Evolutionary conservation across 2,797 vertebrate species (phyloP).

Genomic region (Smutsia gigantea): DNA sequence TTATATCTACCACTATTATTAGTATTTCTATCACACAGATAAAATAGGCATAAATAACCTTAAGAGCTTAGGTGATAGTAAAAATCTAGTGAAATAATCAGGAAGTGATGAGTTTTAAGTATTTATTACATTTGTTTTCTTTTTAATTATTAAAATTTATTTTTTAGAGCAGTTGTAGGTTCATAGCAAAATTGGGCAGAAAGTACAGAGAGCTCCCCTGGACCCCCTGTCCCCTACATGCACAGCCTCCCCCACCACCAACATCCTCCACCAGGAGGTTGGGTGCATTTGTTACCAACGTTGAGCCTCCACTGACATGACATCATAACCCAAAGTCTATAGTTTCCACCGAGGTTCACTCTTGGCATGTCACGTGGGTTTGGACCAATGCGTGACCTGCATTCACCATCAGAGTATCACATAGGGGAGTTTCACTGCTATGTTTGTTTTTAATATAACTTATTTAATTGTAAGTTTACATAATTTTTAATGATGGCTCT

Average conservation of each 20-base stretch:
- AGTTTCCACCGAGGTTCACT: not conserved
- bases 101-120: not conserved
- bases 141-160: not conserved
- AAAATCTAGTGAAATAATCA: not conserved
- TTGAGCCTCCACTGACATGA: fast-evolving
- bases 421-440: not conserved
- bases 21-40: fast-evolving
- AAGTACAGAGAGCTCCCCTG: not conserved
- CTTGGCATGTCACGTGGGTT: fast-evolving
- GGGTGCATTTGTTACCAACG: fast-evolving
- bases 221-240: fast-evolving
- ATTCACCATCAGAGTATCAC: fast-evolving
- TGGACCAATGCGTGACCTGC: fast-evolving
- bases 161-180: not conserved
- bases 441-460: not conserved
- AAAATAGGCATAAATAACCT: fast-evolving
- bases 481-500: not conserved
- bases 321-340: no score
- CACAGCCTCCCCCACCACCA: no score
- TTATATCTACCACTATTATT: no score
- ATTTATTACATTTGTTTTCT: not conserved
- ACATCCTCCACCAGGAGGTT: fast-evolving
- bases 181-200: not conserved
- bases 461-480: not conserved
- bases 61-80: no score